Evolutionary conservation across 2,797 vertebrate genomes (phyloP).

Genomic region (Tarsius wallacei): DNA sequence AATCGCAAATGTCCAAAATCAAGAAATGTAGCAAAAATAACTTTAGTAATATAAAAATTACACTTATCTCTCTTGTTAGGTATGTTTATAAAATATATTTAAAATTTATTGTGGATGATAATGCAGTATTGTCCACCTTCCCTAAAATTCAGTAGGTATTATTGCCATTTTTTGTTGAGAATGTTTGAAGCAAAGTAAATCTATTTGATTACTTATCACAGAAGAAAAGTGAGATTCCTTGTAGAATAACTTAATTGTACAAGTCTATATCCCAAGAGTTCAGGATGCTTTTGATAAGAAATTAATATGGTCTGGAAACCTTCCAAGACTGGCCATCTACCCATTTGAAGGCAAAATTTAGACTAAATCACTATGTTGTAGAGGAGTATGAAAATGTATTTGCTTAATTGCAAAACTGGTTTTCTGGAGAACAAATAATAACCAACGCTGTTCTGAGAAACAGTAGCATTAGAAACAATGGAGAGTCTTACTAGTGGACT

Average conservation of each 20-base stretch:
- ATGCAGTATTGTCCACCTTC: fast-evolving
- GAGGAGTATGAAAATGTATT: background rate
- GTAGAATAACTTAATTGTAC: background rate
- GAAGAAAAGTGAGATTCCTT: background rate
- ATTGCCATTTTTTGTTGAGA: background rate
- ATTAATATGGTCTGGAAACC: background rate
- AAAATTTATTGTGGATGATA: background rate
- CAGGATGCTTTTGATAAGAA: background rate
- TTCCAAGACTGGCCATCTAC: background rate
- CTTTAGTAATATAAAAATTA: background rate
- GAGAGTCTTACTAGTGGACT: background rate
- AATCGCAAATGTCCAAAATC: background rate
- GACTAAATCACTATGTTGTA: background rate
- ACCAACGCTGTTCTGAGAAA: background rate
- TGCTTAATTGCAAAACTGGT: background rate
- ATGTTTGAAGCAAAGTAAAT: background rate
- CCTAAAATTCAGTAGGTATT: background rate
- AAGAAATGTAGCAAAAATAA: background rate
- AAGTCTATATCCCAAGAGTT: fast-evolving
- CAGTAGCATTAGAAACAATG: background rate
- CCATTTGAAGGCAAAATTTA: background rate
- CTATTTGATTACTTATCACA: background rate
- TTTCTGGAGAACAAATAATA: background rate
- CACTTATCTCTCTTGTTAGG: background rate
- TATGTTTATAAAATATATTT: background rate